A percentile compares a stretch with the other conserved stretches of the same genome.
Conservation (phyloP, 2,113 vertebrate species). For the Cervus canadensis region DNA sequence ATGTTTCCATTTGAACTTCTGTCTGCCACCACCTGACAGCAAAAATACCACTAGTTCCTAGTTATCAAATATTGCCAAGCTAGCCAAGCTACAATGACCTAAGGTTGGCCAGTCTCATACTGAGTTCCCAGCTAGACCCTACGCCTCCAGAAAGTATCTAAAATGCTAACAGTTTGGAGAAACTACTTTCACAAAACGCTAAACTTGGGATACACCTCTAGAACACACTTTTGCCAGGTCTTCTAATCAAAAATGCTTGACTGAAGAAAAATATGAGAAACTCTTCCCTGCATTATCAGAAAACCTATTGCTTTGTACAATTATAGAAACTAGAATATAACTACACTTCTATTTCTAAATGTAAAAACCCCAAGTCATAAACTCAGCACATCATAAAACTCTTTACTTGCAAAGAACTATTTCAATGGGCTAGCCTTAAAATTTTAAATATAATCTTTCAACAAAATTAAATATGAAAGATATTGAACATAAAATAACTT, state of each 20-base stretch:
- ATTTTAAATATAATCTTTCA: neutral
- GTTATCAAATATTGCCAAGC: neutral
- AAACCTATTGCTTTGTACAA: neutral
- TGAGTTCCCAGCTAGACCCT: neutral
- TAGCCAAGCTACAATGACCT: neutral
- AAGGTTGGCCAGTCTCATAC: neutral
- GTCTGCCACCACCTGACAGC: neutral
- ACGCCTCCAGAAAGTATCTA: neutral
- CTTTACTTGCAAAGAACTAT: neutral
- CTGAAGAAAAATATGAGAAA: neutral
- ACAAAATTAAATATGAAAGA: neutral
- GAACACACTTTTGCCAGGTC: neutral
- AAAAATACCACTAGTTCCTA: neutral
- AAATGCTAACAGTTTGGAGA: neutral
- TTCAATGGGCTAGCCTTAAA: neutral
- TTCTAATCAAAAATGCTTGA: neutral
- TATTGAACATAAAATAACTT: neutral
- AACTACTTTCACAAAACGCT: neutral
- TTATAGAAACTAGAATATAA: neutral
- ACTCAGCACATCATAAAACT: neutral
- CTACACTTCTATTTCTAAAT: neutral
- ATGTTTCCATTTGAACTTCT: neutral
- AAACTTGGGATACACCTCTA: neutral
- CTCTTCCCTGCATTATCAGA: neutral
- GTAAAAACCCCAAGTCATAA: neutral